Evolutionary conservation across 2,797 vertebrate species (phyloP).

Genomic region (Neostethus bicornis): DNA sequence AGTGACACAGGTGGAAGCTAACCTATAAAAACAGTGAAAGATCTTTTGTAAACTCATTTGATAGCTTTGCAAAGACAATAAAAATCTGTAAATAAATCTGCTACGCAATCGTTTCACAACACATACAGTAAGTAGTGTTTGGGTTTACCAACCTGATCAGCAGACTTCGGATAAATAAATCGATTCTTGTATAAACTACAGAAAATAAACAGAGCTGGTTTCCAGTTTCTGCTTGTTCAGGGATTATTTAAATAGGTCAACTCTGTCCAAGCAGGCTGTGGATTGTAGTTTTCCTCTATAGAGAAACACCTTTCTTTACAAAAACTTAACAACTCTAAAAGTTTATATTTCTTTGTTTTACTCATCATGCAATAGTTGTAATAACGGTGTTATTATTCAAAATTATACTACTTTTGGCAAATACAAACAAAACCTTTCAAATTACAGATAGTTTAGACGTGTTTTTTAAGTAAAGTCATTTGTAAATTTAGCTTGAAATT

Average conservation of each 20-base stretch:
- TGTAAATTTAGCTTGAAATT: no score
- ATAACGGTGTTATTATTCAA: no score
- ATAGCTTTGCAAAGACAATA: neutral
- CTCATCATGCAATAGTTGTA: no score
- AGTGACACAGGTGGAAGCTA: neutral
- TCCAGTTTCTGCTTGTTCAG: conserved; percentile 9
- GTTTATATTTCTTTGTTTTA: neutral
- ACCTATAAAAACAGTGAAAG: neutral
- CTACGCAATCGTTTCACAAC: no score
- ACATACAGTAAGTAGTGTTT: neutral
- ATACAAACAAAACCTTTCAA: no score
- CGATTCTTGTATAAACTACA: neutral
- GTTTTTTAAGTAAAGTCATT: no score
- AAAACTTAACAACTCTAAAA: neutral
- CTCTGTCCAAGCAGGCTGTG: conserved; percentile 19
- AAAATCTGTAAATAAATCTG: neutral
- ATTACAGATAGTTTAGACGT: no score
- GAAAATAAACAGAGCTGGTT: neutral
- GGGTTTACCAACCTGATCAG: conserved; percentile 36
- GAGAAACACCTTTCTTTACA: neutral
- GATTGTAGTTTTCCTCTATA: conserved; percentile 55
- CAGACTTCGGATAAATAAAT: neutral
- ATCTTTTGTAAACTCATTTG: neutral
- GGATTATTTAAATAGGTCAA: conserved; percentile 49
- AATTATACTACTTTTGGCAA: no score